Conservation (phyloP, 2,888 invertebrate genomes). For the Dromius quadrimaculatus region DNA sequence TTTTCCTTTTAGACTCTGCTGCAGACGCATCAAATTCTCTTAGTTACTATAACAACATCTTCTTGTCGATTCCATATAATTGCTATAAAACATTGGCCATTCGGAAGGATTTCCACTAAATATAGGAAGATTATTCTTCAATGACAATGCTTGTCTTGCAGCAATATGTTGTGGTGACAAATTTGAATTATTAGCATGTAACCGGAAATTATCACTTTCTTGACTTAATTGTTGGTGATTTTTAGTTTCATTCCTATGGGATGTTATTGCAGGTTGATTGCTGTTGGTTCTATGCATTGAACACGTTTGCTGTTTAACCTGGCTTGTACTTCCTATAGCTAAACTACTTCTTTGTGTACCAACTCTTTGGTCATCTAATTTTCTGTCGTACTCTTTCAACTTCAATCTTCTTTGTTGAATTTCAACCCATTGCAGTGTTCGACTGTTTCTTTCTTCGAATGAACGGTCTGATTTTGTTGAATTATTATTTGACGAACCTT, state of each 20-base stretch:
- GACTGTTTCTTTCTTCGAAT: background rate
- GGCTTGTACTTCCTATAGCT: background rate
- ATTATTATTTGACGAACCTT: background rate
- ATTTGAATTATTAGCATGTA: background rate
- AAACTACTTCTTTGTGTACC: background rate
- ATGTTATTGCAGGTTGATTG: background rate
- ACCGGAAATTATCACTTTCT: background rate
- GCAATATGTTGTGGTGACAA: background rate
- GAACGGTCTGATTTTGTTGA: background rate
- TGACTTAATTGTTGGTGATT: no score
- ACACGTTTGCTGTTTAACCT: background rate
- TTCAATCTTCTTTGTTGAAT: background rate
- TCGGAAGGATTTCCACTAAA: background rate
- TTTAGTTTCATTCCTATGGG: background rate
- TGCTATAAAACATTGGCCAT: conserved; percentile 1
- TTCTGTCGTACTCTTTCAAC: background rate
- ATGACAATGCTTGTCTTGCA: background rate
- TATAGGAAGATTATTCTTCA: background rate
- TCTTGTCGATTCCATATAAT: background rate
- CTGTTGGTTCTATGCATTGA: background rate
- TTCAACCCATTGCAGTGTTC: background rate
- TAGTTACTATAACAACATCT: background rate
- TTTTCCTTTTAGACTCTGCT: background rate
- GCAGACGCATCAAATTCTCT: conserved; percentile 6
- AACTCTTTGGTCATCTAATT: background rate